These are phyloP conservation scores for Drosophila eohydei DNA, from an alignment of 2,888 invertebrate genomes.

Conservation along the genomic window DNA sequence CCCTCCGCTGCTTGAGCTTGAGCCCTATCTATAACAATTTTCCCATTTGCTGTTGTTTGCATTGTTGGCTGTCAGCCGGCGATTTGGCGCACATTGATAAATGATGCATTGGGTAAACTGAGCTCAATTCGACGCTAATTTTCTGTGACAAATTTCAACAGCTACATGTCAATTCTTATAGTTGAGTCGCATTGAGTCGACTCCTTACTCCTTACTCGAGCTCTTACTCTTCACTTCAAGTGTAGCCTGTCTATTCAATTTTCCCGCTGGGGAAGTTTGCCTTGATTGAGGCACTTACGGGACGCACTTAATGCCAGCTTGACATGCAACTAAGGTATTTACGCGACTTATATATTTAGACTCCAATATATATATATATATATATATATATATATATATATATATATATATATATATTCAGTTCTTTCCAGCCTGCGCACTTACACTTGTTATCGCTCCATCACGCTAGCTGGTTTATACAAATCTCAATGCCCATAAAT, in stretches of 20 bases:
- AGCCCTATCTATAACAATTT: constrained; percentile 5
- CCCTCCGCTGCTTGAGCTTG: constrained; percentile 5
- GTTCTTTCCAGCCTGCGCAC: constrained; percentile 2
- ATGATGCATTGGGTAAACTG: constrained; percentile 43
- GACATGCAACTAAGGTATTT: constrained; percentile 59
- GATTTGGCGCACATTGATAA: constrained; percentile 62
- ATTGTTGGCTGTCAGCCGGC: constrained; percentile 67
- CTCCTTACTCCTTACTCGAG: constrained; percentile 9
- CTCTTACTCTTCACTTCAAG: constrained; percentile 28
- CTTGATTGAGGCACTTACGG: constrained; percentile 49
- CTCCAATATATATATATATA: neutral
- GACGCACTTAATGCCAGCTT: constrained; percentile 58
- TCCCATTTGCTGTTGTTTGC: constrained; percentile 55
- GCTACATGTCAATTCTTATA: constrained; percentile 66
- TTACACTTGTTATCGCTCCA: neutral
- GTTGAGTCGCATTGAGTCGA: constrained; percentile 8
- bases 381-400: neutral
- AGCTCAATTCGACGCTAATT: constrained; percentile 58
- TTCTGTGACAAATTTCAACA: constrained; percentile 69
- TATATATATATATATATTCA: neutral
- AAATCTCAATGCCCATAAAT: constrained; percentile 32
- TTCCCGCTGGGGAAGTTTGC: constrained; percentile 28
- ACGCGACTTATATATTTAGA: neutral
- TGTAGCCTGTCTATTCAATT: constrained; percentile 55
- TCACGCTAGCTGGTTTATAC: constrained; percentile 19